Evolutionary conservation across 2,113 vertebrate species (phyloP).

Genomic region (Callipepla squamata): DNA sequence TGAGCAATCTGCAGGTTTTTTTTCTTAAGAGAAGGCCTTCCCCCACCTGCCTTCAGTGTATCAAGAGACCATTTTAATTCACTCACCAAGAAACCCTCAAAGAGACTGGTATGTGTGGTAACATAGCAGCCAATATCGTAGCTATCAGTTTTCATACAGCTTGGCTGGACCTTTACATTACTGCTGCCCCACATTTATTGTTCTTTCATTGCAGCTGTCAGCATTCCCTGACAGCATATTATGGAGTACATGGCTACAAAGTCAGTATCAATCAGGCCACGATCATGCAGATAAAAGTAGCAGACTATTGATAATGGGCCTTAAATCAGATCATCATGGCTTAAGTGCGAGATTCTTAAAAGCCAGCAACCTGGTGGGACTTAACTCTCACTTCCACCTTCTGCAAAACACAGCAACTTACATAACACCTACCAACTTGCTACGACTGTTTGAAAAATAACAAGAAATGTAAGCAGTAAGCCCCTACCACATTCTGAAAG

Average conservation of each 20-base stretch:
- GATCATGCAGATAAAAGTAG: conserved; percentile 84
- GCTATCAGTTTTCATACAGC: conserved; percentile 90
- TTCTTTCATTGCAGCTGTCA: conserved; percentile 87
- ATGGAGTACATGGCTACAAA: conserved; percentile 80
- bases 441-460: not conserved
- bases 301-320: conserved; percentile 81
- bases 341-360: conserved; percentile 77
- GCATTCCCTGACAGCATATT: conserved; percentile 85
- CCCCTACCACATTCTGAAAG: not conserved
- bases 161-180: conserved; percentile 84
- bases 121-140: conserved; percentile 86
- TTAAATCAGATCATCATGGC: conserved; percentile 81
- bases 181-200: conserved; percentile 84
- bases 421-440: conserved; percentile 22
- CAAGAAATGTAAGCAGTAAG: not conserved
- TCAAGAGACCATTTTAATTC: conserved; percentile 84
- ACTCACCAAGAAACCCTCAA: conserved; percentile 80
- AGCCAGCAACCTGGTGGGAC: conserved; percentile 63
- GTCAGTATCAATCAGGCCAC: conserved; percentile 83
- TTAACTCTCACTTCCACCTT: conserved; percentile 64
- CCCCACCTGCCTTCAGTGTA: conserved; percentile 15
- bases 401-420: conserved; percentile 46
- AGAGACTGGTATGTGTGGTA: conserved; percentile 71
- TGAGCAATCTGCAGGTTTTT: conserved; percentile 68
- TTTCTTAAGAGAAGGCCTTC: conserved; percentile 70